Evolutionary conservation across 2,797 vertebrate genomes (phyloP), one percentile per base, ranked within the genome.

Genomic region (Aeoliscus strigatus): DNA sequence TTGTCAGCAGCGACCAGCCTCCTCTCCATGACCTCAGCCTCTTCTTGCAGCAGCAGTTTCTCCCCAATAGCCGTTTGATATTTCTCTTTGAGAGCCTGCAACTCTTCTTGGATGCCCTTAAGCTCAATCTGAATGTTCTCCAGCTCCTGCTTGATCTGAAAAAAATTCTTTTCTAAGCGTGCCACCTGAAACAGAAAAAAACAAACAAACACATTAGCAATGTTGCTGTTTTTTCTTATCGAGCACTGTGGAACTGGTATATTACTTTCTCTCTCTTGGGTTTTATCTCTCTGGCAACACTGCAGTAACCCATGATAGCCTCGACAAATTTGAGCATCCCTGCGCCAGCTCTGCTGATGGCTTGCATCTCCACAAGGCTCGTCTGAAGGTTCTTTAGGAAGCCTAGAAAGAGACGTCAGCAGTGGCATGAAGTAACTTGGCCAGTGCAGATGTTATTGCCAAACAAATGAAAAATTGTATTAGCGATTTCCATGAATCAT

Each of bases 311-410:
- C 84, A 98, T 91, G 14, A 96, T 90, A 2, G 94, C 94, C 51
- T 94, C 93, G 0, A 98, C 95, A 66, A 96, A 99, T 63, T 94
- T 96, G 7, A 98, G 64, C 94, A 99, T 94, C 25, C 95, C 96
- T 35, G 93, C 81, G 9, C 96, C 96, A 0, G 96, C 96, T 70
- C 87, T 93, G 82, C 94, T 99, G 55, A 98, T 93, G 2, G 73
- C 86, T 62, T 93, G 93, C 96, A 99, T 99, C 53, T 98, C 96
- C 40, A 80, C 90, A 2, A 88, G 79, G 2, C 79, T 90, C 4
- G 93, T 95, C 31, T 91, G 92, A 14, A 96, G 89, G 46, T 65
- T 92, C 79, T 83, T 96, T 37, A 99, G 58, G 62, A 91, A 87
- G 36, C 57, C 94, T 97, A 68, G 14, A 4, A 24, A 56, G 14